Evolutionary conservation across 2,113 vertebrate species (phyloP), one percentile per base, ranked within the genome.

Genomic region (Chlamydotis undulata): DNA sequence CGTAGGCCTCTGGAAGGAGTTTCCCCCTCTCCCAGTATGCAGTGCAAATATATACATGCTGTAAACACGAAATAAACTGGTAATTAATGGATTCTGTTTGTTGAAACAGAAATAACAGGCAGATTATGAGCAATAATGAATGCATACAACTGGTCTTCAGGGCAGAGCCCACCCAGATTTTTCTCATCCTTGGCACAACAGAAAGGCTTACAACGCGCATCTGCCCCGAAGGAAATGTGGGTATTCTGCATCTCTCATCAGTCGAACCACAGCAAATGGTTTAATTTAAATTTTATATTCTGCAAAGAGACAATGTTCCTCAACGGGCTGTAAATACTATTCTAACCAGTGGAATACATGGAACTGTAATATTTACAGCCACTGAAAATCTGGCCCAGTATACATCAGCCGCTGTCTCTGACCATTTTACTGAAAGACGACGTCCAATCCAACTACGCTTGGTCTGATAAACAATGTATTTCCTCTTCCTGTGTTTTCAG

Each of bases 401-500:
- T 29, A 59, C 23, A 84, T 71, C 64, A 75, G 73, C 31, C 52
- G 74, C 83, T 31, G 14, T 67, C 86, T 89, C 80, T 68, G 64
- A 84, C 33, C n/a, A 25, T 68, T 91, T 65, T 25, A 87, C 45
- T 79, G 67, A 76, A 88, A 88, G 69, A 91, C 47, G 87, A 89
- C 2, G 4, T 84, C 87, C 77, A 87, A 61, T 75, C 73, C 77
- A 82, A 78, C 83, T 96, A 73, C 59, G 92, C 94, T 94, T 84
- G 92, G 89, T 71, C 50, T 37, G 67, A 97, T 91, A 96, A 93
- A 95, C 89, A 95, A 89, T 85, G 86, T 76, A 92, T 96, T 97
- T 95, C 91, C 80, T 94, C 87, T 93, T 92, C 96, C 93, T 87
- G 74, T 89, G 74, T 87, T 91, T 89, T 85, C 77, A 85, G 70